A percentile compares a stretch with the other conserved stretches of the same genome.
Conservation (phyloP, 2,797 vertebrate species). For the Alfaro cultratus region DNA sequence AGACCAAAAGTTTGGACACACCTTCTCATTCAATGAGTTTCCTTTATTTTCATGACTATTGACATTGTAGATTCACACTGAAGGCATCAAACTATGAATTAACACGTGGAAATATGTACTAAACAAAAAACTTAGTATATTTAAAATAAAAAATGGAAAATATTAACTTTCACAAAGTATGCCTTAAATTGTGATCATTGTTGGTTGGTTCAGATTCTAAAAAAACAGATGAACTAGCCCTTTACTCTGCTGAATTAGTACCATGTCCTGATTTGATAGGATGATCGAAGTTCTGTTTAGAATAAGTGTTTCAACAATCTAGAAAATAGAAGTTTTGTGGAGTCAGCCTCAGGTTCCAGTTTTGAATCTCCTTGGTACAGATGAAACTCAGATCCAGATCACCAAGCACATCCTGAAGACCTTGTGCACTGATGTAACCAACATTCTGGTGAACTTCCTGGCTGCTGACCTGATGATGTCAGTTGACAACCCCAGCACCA, state of each 20-base stretch:
- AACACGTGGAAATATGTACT: too few relatives aligned
- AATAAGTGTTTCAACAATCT: background rate
- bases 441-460: conserved; percentile 92
- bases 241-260: too few relatives aligned
- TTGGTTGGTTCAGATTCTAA: too few relatives aligned
- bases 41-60: too few relatives aligned
- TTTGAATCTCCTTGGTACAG: conserved; percentile 63
- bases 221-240: background rate
- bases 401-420: conserved; percentile 91
- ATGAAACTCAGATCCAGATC: conserved; percentile 90
- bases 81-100: too few relatives aligned
- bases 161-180: background rate
- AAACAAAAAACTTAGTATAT: too few relatives aligned
- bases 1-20: too few relatives aligned
- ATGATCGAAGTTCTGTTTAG: background rate
- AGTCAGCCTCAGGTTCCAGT: background rate
- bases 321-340: background rate
- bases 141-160: background rate
- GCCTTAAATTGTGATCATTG: background rate
- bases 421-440: conserved; percentile 90
- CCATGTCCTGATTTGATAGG: background rate
- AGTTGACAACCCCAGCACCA: conserved; percentile 82
- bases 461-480: conserved; percentile 93
- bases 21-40: too few relatives aligned
- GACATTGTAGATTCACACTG: too few relatives aligned